A percentile compares a stretch with the other conserved stretches of the same genome.
phyloP scores from a whole-genome alignment of 2,888 invertebrate species.

The Lasiommata megera region DNA sequence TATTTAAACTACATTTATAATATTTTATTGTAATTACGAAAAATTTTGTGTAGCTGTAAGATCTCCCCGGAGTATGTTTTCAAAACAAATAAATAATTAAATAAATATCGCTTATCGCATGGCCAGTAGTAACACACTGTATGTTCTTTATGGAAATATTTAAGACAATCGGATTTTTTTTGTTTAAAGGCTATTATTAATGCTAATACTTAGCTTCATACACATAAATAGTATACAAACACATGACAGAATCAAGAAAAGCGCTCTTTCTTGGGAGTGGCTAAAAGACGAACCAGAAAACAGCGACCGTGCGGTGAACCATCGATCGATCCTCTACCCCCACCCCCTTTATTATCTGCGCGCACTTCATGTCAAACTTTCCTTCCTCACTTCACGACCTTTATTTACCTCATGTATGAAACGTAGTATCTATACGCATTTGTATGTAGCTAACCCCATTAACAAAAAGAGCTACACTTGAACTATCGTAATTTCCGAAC shows the following conservation, averaged over 20 bases:
- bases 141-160: too few relatives aligned
- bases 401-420: constrained; percentile 64
- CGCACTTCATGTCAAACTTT: constrained; percentile 62
- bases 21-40: too few relatives aligned
- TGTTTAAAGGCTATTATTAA: too few relatives aligned
- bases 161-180: too few relatives aligned
- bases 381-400: constrained; percentile 64
- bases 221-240: neutral
- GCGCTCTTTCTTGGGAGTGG: constrained; percentile 23
- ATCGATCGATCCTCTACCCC: constrained; percentile 67
- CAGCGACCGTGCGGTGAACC: constrained; percentile 45
- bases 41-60: too few relatives aligned
- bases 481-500: constrained; percentile 23
- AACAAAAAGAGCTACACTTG: constrained; percentile 52
- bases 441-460: constrained; percentile 69
- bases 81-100: too few relatives aligned
- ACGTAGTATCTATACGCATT: constrained; percentile 70
- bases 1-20: too few relatives aligned
- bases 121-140: too few relatives aligned
- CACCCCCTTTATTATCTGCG: constrained; percentile 42
- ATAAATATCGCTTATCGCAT: too few relatives aligned
- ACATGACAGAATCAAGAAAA: neutral
- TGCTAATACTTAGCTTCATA: too few relatives aligned
- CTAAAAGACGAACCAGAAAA: constrained; percentile 26
- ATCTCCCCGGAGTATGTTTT: too few relatives aligned